Evolutionary conservation across 1,140 invertebrate species (phyloP), one percentile per base, ranked within the genome.

Genomic region (Saccostrea glomerata): DNA sequence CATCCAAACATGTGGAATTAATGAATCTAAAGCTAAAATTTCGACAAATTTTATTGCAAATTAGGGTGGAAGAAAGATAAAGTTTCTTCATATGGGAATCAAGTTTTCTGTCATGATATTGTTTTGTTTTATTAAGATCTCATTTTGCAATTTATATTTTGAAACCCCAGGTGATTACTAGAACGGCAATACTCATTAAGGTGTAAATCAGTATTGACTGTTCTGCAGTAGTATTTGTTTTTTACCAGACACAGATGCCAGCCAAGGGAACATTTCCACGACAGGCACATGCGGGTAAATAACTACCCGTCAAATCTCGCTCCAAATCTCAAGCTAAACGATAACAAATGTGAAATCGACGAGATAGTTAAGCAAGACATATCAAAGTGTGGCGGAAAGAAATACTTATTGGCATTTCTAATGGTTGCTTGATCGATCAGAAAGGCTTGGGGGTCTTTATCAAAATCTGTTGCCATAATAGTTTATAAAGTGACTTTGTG

Each of bases 271-370:
- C 30, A 77, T 77, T 77, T 77, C 70, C 70, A 77, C 70, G 70
- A 77, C 70, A 36, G 70, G 70, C 70, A 77, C 70, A 77, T 77
- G 70, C 70, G 70, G 70, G 70, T 77, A 77, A 77, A 77, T 77
- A 47, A 77, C 25, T 77, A 77, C 70, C 70, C 25, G 70, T 30
- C 70, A 77, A 36, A 36, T 77, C 70, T 77, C 70, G 70, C 70
- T 77, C 25, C 70, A 77, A 77, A 77, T 77, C 70, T 77, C 70
- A 36, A 36, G 23, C 25, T 77, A 17, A 77, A 77, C 25, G 70
- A 77, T 77, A 77, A 77, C 70, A 30, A 77, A 77, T 77, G 70
- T 36, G 70, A 30, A 77, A 77, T 77, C 70, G 23, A 77, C 25
- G 70, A 77, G 70, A 77, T 30, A 25, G 70, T 77, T 77, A 36